Conservation (phyloP, 2,797 vertebrate genomes). For the Microcaecilia unicolor region DNA sequence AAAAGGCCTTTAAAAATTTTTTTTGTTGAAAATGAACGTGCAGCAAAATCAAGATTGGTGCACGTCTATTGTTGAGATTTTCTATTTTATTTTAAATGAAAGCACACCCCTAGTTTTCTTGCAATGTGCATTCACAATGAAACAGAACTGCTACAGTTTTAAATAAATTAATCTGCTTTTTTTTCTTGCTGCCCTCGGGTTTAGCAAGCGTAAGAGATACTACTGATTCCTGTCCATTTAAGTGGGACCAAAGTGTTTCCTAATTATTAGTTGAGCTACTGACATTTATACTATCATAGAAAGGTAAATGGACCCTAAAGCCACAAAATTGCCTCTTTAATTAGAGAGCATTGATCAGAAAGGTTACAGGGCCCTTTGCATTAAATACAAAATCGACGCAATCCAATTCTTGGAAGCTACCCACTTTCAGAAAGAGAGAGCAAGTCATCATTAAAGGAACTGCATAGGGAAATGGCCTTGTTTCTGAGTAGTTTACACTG, state of each 20-base stretch:
- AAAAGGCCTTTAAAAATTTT: too few relatives aligned
- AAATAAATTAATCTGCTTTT: too few relatives aligned
- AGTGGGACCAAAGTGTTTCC: conserved; percentile 35
- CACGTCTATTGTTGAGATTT: too few relatives aligned
- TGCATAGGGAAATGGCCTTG: too few relatives aligned
- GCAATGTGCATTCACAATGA: too few relatives aligned
- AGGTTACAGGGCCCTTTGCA: conserved; percentile 24
- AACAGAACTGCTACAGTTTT: too few relatives aligned
- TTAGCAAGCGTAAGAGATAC: conserved; percentile 23
- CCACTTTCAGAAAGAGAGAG: neutral
- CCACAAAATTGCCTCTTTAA: conserved; percentile 35
- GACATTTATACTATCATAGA: conserved; percentile 21
- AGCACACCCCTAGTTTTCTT: too few relatives aligned
- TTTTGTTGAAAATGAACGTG: too few relatives aligned
- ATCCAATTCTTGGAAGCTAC: neutral
- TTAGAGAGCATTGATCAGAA: conserved; percentile 39
- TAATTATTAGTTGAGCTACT: conserved; percentile 30
- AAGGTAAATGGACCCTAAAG: conserved; percentile 30
- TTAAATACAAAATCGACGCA: too few relatives aligned
- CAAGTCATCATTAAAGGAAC: neutral
- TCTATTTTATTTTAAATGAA: too few relatives aligned
- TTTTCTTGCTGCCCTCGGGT: conserved; percentile 23
- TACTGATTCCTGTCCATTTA: conserved; percentile 33
- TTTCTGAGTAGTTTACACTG: too few relatives aligned
- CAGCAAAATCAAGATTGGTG: too few relatives aligned